Base-by-base conservation (phyloP, 1,140 invertebrate species). In the Ctenoplectra terminalis region DNA sequence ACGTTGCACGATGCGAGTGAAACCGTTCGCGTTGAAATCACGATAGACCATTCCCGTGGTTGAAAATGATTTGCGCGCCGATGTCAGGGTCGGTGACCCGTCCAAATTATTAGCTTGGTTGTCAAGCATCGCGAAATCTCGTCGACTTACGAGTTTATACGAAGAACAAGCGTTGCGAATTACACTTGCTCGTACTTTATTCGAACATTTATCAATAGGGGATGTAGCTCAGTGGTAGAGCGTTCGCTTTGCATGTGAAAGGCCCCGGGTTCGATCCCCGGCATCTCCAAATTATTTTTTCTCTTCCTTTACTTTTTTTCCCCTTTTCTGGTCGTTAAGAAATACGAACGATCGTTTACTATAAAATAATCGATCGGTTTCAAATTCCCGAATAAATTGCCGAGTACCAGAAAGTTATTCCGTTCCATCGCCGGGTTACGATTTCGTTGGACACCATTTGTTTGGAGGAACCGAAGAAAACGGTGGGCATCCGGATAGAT, bases 241-340 rank as follows among this genome's bases (percentile, higher is more conserved):
- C 95, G 95, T 95, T 95, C 95, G 95, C 95, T 96, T 96, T 95
- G 95, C 95, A 96, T 96, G 95, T 94, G 95, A 95, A 95, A 96
- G 95, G 95, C 94, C 95, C 95, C 94, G 95, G 95, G 95, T 96
- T 96, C 95, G 94, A 96, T 95, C 95, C 95, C 95, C 95, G 94
- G 95, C 95, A 95, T 94, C 95, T 60, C 95, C 95, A 94, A 95
- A 81, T 92, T 92, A 5, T 92, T 93, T 93, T 92, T 80, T 61
- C 17, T 52, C 69, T 17, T 56, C 17, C 15, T 34, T 50, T 37
- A 17, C 1, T 15, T 48, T 34, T 69, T 60, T 84, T 60, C 6
- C 7, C 46, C 63, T 56, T 60, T 13, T 31, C 4, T 29, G 29
- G 0, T 8, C 1, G 6, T 15, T n/a, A n/a, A n/a, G n/a, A n/a